phyloP scores from a whole-genome alignment of 35 echinoderm and acorn worm genomes.

The Eucidaris tribuloides region DNA sequence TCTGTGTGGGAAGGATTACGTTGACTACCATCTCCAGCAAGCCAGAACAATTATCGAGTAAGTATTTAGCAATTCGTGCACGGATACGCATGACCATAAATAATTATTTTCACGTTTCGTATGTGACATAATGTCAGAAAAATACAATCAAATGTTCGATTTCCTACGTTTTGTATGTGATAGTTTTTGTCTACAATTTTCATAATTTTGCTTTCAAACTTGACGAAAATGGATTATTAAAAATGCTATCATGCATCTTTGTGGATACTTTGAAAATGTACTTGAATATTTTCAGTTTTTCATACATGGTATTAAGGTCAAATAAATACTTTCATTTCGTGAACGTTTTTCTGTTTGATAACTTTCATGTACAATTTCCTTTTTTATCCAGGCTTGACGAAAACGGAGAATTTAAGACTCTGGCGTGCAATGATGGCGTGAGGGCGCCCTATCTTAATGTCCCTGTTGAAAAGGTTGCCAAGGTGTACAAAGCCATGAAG shows the following conservation, averaged over 20 bases:
- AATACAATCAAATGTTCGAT: no score
- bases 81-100: background rate
- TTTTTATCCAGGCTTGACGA: background rate
- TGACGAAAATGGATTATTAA: no score
- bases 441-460: constrained; percentile 52
- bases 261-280: no score
- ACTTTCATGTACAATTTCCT: no score
- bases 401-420: background rate
- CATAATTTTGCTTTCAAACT: no score
- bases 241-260: no score
- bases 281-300: no score
- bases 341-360: no score
- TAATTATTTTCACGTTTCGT: background rate
- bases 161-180: no score
- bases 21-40: constrained; percentile 4
- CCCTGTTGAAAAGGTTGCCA: constrained; percentile 18
- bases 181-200: no score
- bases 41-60: constrained; percentile 1
- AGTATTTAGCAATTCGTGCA: background rate
- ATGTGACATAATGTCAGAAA: background rate
- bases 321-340: no score
- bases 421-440: background rate
- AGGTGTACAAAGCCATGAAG: constrained; percentile 43
- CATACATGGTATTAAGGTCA: no score
- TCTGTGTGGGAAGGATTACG: background rate